These are phyloP conservation scores for Dissostichus mawsoni DNA, from an alignment of 2,113 vertebrate genomes.

Conservation along the genomic window DNA sequence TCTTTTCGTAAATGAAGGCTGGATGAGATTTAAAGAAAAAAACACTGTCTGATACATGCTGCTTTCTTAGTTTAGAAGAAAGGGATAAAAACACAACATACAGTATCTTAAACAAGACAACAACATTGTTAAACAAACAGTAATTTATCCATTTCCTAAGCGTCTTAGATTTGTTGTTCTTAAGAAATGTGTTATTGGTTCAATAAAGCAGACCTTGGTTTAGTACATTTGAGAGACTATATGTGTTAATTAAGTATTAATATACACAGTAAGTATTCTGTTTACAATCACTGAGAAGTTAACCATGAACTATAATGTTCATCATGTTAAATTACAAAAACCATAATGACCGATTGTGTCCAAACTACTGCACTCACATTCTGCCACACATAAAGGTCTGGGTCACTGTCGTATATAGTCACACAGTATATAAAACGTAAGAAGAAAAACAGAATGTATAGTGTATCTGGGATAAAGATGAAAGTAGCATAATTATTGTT, in stretches of 20 bases:
- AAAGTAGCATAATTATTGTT: no score
- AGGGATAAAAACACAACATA: not conserved
- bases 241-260: not conserved
- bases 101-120: no score
- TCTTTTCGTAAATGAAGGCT: not conserved
- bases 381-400: not conserved
- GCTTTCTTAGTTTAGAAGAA: not conserved
- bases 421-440: not conserved
- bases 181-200: not conserved
- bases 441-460: not conserved
- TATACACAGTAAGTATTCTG: not conserved
- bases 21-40: not conserved
- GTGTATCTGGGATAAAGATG: not conserved
- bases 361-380: not conserved
- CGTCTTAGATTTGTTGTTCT: not conserved
- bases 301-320: not conserved
- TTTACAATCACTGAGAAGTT: not conserved
- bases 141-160: not conserved
- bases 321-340: not conserved
- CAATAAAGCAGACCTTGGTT: not conserved
- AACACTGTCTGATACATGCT: not conserved
- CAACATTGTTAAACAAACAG: not conserved
- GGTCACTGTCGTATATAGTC: not conserved
- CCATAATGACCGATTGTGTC: no score
- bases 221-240: not conserved